Conservation (phyloP, 2,797 vertebrate species). For the Sardinella longiceps region DNA sequence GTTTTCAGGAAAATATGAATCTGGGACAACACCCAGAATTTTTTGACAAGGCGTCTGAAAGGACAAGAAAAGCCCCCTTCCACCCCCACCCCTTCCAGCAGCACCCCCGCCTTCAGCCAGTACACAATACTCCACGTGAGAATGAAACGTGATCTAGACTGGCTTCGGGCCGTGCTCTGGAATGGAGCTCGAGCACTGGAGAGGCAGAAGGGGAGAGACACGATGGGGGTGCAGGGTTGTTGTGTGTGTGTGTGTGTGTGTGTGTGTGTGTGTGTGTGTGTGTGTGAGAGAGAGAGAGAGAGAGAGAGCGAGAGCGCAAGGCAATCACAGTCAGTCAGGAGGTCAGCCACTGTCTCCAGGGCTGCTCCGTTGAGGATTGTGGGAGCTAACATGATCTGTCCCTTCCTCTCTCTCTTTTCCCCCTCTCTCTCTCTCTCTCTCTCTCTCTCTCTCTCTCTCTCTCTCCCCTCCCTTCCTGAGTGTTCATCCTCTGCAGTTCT, state of each 20-base stretch:
- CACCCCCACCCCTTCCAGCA: background rate
- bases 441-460: background rate
- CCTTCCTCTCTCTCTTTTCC: background rate
- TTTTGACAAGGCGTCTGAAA: background rate
- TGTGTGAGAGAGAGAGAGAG: background rate
- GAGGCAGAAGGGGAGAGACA: background rate
- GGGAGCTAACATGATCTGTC: background rate
- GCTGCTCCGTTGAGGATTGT: constrained; percentile 11
- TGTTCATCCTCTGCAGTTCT: background rate
- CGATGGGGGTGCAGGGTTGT: background rate
- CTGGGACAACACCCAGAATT: background rate
- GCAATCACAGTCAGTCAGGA: constrained; percentile 28
- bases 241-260: constrained; percentile 45
- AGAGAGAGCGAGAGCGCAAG: background rate
- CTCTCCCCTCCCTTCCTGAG: background rate
- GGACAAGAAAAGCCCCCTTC: background rate
- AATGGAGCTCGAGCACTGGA: constrained; percentile 51
- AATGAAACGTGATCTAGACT: constrained; percentile 60
- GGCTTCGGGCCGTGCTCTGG: constrained; percentile 54
- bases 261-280: background rate
- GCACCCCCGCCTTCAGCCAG: constrained; percentile 12
- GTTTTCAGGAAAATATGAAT: constrained; percentile 2
- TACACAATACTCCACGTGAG: constrained; percentile 42
- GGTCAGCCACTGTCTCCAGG: constrained; percentile 25
- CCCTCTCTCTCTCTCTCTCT: no score